Percentiles rank a stretch among this genome's conserved stretches.
phyloP scores from a whole-genome alignment of 2,113 vertebrate species.

The rabbit (Oryctolagus cuniculus) region DNA sequence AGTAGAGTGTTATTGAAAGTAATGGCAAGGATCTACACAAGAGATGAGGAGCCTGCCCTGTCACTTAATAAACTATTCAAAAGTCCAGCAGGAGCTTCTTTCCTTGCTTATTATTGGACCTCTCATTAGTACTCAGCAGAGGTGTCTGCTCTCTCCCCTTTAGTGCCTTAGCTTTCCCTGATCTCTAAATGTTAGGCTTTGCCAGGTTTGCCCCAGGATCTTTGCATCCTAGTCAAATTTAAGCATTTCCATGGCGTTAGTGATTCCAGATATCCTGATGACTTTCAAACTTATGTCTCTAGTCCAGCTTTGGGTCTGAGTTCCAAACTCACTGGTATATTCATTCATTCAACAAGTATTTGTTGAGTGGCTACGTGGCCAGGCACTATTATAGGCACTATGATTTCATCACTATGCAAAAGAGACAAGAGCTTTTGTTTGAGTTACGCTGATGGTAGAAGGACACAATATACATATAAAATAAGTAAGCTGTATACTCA shows the following conservation, averaged over 20 bases:
- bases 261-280: neutral
- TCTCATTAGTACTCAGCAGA: neutral
- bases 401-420: conserved; percentile 44
- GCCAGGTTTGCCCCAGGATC: neutral
- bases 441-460: neutral
- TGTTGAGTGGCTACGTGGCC: neutral
- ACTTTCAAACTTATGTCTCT: neutral
- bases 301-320: neutral
- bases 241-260: neutral
- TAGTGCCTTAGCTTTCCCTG: conserved; percentile 5
- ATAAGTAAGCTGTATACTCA: conserved; percentile 8
- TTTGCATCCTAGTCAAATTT: conserved; percentile 20
- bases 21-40: neutral
- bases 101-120: neutral
- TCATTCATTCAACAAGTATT: conserved; percentile 40
- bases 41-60: neutral
- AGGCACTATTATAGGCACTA: neutral
- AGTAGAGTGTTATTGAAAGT: neutral
- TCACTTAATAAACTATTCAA: neutral
- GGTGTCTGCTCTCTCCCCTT: neutral
- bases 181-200: neutral
- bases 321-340: neutral
- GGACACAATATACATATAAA: neutral
- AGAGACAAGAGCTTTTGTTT: conserved; percentile 10
- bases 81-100: neutral